Conservation (phyloP, 2,888 invertebrate genomes). For the Hydroisotoma schaefferi region DNA sequence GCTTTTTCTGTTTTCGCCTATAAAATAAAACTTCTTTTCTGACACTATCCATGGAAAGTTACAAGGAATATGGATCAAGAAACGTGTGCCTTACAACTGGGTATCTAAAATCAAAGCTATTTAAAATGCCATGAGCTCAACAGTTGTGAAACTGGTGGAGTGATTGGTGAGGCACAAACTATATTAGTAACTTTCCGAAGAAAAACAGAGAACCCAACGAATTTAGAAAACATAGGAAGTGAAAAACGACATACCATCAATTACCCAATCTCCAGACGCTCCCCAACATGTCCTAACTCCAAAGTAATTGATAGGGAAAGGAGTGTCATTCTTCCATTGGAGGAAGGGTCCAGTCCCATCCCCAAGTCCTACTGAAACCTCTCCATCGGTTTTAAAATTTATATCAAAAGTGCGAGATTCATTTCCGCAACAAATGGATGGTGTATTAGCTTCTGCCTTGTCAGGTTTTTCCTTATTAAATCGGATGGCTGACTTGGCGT, state of each 20-base stretch:
- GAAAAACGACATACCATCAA: conserved; percentile 50
- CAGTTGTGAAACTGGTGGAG: too few relatives aligned
- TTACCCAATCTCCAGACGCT: conserved; percentile 63
- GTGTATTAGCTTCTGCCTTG: conserved; percentile 61
- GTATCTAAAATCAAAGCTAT: too few relatives aligned
- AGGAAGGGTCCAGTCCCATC: conserved; percentile 56
- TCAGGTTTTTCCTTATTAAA: conserved; percentile 63
- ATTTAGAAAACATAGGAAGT: too few relatives aligned
- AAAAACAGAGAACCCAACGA: too few relatives aligned
- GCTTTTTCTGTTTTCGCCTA: too few relatives aligned
- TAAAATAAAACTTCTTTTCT: too few relatives aligned
- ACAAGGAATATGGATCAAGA: too few relatives aligned
- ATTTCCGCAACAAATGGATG: conserved; percentile 59
- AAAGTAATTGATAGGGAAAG: conserved; percentile 61
- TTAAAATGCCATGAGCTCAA: too few relatives aligned
- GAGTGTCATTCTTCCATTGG: conserved; percentile 62
- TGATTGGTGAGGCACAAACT: too few relatives aligned
- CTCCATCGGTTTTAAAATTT: conserved; percentile 52
- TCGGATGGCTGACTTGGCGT: conserved; percentile 63
- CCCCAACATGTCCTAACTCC: conserved; percentile 66
- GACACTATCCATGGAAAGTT: too few relatives aligned
- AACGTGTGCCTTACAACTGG: too few relatives aligned
- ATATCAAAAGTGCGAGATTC: conserved; percentile 51
- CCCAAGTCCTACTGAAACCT: conserved; percentile 54
- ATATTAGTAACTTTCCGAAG: too few relatives aligned